phyloP scores from a whole-genome alignment of 1,140 invertebrate species.

The Grapholita molesta region DNA sequence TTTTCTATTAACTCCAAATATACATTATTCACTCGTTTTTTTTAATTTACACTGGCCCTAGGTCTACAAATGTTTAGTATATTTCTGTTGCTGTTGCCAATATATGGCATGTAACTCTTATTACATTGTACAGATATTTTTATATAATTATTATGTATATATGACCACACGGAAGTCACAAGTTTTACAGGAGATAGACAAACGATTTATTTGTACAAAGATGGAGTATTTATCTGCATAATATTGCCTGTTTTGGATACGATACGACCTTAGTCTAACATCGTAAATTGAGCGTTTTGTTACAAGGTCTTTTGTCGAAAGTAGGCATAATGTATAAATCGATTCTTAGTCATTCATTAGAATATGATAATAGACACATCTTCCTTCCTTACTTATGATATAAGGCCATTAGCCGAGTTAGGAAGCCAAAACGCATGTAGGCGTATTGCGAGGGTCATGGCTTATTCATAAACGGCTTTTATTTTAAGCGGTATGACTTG shows the following conservation, averaged over 20 bases:
- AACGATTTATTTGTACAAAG: neutral
- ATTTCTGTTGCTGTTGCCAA: no score
- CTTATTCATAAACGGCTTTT: neutral
- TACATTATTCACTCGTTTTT: no score
- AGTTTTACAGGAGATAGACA: neutral
- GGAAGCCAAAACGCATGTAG: neutral
- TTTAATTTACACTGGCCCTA: no score
- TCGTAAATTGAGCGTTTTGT: neutral
- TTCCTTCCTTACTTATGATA: slow-evolving; percentile 2
- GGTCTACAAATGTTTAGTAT: no score
- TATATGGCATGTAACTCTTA: no score
- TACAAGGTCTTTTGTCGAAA: neutral
- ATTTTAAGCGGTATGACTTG: neutral
- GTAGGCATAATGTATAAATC: neutral
- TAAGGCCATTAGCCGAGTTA: slow-evolving; percentile 9
- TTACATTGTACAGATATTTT: no score
- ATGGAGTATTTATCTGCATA: neutral
- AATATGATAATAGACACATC: neutral
- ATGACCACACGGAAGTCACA: neutral
- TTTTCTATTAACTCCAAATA: no score
- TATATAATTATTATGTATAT: no score
- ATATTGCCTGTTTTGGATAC: neutral
- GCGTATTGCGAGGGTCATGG: slow-evolving; percentile 2
- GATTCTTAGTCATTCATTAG: neutral
- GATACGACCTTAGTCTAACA: neutral